Base-by-base conservation (phyloP, 2,113 vertebrate genomes). In the Pardalotus punctatus region DNA sequence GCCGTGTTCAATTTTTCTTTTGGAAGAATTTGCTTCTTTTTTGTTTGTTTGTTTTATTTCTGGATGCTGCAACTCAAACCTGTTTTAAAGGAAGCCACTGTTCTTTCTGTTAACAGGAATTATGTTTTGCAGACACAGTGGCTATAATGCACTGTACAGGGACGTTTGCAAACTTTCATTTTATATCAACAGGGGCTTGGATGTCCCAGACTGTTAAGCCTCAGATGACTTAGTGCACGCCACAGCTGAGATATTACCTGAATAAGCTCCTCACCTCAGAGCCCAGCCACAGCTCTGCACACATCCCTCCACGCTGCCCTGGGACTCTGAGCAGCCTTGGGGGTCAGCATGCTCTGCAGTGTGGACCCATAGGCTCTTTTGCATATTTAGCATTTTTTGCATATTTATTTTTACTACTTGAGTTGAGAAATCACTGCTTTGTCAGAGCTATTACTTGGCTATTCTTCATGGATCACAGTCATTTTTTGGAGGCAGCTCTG, bases 211-310 rank as follows among this genome's bases (percentile, higher is more conserved):
- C 18, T 5, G 28, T 54, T 83, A 33, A 72, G 9, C 33, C 56
- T 43, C 38, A 38, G 33, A 11, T 14, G 19, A 28, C 7, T 23
- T 29, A 17, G 23, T 71, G 23, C 12, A 45, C 14, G 19, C 15
- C 3, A 5, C 21, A 22, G 1, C 3, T 22, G 64, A 53, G 35
- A 58, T 10, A 31, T 0, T 0, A 33, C 6, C 1, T 1, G 0
- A 38, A 17, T 0, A 1, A 43, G 10, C 14, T 58, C 62, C n/a
- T 33, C 43, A 28, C 11, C 27, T 47, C 3, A 19, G 3, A 62
- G 57, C 18, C 27, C 64, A 58, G 0, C 19, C 10, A 18, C 42
- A 51, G 19, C 12, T 27, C 27, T 51, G 47, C 19, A 4, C 51
- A 56, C 31, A 24, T 2, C 6, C 1, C 3, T 18, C 21, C 28